phyloP scores from a whole-genome alignment of 2,797 vertebrate genomes.

The Malacoraja senta region DNA sequence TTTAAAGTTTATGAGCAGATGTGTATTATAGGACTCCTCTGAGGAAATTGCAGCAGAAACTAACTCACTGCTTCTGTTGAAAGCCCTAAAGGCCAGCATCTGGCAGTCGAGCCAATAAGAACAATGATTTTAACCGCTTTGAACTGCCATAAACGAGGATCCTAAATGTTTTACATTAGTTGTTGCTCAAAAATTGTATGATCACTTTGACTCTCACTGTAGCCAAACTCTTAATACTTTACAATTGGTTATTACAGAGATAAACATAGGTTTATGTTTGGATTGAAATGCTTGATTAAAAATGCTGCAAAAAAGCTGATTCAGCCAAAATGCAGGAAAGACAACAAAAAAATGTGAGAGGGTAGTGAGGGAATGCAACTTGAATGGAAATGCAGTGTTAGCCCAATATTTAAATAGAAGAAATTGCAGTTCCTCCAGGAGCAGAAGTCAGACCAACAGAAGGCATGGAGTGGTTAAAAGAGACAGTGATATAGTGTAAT shows the following conservation, averaged over 20 bases:
- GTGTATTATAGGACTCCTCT: neutral
- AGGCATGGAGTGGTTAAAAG: neutral
- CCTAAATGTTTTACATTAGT: neutral
- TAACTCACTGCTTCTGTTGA: neutral
- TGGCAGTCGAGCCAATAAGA: neutral
- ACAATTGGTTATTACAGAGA: no score
- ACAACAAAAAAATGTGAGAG: neutral
- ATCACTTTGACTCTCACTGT: neutral
- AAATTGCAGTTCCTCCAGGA: neutral
- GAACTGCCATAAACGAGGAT: neutral
- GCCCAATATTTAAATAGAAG: neutral
- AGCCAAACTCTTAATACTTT: neutral
- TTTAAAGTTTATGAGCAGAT: neutral
- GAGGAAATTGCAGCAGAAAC: neutral
- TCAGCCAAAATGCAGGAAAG: neutral
- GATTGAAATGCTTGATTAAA: neutral
- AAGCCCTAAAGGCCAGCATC: neutral
- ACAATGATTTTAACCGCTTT: slow-evolving; percentile 14
- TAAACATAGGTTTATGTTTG: neutral
- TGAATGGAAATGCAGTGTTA: neutral
- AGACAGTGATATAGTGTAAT: neutral
- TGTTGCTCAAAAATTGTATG: neutral
- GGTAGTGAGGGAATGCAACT: neutral
- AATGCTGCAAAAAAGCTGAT: neutral
- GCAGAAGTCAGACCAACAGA: neutral